phyloP scores from a whole-genome alignment of 2,797 vertebrate genomes.

The Mycteria americana region DNA sequence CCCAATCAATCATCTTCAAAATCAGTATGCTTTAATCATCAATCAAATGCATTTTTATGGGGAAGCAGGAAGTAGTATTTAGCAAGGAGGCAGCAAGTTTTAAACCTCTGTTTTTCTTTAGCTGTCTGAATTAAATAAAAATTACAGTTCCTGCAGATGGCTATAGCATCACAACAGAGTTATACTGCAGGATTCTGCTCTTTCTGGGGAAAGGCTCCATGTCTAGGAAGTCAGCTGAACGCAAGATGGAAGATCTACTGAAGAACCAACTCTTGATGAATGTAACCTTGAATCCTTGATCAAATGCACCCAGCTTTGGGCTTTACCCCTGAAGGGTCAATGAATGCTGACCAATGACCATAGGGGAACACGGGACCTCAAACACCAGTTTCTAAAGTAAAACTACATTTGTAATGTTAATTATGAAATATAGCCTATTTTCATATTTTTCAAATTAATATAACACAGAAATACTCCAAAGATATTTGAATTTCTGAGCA shows the following conservation, averaged over 20 bases:
- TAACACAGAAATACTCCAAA: not conserved
- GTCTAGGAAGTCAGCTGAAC: not conserved
- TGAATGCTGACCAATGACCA: not conserved
- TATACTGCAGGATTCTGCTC: not conserved
- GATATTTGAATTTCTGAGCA: not conserved
- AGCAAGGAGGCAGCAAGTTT: not conserved
- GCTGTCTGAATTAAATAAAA: not conserved
- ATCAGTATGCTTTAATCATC: not conserved
- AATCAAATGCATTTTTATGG: not conserved
- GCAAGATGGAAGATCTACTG: not conserved
- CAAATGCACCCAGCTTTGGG: not conserved
- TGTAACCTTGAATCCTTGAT: not conserved
- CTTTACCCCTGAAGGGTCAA: not conserved
- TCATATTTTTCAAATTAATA: not conserved
- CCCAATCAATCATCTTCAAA: conserved; percentile 22
- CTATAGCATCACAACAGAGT: not conserved
- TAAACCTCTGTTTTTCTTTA: not conserved
- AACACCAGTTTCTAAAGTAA: not conserved
- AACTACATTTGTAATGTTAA: not conserved
- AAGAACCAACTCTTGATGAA: not conserved
- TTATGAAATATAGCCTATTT: conserved; percentile 1
- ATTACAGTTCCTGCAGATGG: not conserved
- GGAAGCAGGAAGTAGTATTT: conserved; percentile 1
- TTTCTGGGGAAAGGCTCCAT: not conserved
- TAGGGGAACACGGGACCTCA: not conserved